Evolutionary conservation across 2,888 invertebrate genomes (phyloP), one percentile per base, ranked within the genome.

Genomic region (Galeruca laticollis): DNA sequence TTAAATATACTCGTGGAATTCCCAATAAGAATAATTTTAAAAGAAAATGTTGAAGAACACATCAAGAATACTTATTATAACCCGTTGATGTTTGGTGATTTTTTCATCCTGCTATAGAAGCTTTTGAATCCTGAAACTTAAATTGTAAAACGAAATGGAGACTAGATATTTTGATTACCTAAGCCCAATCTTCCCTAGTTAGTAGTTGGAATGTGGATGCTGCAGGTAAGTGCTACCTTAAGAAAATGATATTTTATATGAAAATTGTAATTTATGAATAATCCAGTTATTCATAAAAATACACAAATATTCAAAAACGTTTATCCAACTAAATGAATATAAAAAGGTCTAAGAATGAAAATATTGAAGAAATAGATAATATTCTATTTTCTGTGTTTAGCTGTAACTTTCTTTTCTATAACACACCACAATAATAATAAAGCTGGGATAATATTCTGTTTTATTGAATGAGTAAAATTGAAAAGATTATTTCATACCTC

Each of bases 121-220:
- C 52, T 26, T 52, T 5, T 26, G 26, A 52, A 52, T 26, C 11
- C 52, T 35, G 18, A 57, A 57, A 57, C 35, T n/a, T 35, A 5
- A 18, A 18, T 57, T 57, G 21, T 57, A 20, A 57, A 18, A 57
- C 20, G 57, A 26, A 13, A 9, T 21, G 57, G 15, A 52, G 52
- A 52, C 21, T 49, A 31, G 79, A 83, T 84, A 52, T 52, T 57
- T 35, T 21, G 31, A 35, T 33, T 33, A 18, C 56, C 56, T 56
- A 33, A 86, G 86, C 86, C 85, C 86, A 86, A 86, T 86, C 86
- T 85, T 86, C 85, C 86, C 82, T 73, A 75, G 76, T 78, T 77
- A 76, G 78, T 78, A 77, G 76, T 78, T 77, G 76, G 74, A 63
- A 66, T 31, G 60, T 59, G 64, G 63, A 69, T 60, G 61, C 13